Percentiles rank a stretch among this genome's conserved stretches.
These are phyloP conservation scores for Gryon sp. DNA, from an alignment of 1,140 invertebrate genomes.

Conservation along the genomic window DNA sequence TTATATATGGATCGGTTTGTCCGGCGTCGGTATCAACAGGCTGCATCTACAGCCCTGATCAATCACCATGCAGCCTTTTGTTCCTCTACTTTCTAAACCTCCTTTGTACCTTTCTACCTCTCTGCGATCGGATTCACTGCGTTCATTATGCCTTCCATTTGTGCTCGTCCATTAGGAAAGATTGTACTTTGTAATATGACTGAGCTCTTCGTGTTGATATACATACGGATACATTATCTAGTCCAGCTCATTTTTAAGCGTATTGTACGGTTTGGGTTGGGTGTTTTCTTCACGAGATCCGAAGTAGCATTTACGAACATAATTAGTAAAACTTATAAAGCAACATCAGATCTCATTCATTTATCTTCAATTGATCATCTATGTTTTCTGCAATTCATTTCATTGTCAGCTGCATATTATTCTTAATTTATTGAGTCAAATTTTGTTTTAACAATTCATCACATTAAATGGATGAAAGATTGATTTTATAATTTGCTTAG, in stretches of 20 bases:
- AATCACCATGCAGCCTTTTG: conserved; percentile 65
- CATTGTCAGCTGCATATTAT: no score
- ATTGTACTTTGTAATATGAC: conserved; percentile 66
- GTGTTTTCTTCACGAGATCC: conserved; percentile 10
- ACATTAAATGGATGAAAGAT: no score
- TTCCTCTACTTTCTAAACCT: conserved; percentile 66
- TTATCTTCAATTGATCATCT: conserved; percentile 3
- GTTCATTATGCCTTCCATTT: conserved; percentile 65
- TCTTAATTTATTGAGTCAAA: no score
- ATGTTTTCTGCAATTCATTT: no score
- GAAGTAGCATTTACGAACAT: conserved; percentile 7
- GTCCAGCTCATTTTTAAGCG: conserved; percentile 33
- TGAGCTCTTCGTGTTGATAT: conserved; percentile 53
- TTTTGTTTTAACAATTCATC: no score
- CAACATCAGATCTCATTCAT: not conserved
- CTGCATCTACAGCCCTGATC: conserved; percentile 67
- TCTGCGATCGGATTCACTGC: conserved; percentile 62
- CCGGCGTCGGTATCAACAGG: conserved; percentile 65
- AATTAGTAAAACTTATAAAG: conserved; percentile 28
- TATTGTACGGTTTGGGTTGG: conserved; percentile 40
- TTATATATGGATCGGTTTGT: conserved; percentile 61
- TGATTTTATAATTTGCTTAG: no score
- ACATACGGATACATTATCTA: conserved; percentile 56
- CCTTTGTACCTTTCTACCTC: conserved; percentile 66
- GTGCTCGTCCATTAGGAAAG: conserved; percentile 66